Base-by-base conservation (phyloP, 2,797 vertebrate genomes). In the Australoheros facetus region DNA sequence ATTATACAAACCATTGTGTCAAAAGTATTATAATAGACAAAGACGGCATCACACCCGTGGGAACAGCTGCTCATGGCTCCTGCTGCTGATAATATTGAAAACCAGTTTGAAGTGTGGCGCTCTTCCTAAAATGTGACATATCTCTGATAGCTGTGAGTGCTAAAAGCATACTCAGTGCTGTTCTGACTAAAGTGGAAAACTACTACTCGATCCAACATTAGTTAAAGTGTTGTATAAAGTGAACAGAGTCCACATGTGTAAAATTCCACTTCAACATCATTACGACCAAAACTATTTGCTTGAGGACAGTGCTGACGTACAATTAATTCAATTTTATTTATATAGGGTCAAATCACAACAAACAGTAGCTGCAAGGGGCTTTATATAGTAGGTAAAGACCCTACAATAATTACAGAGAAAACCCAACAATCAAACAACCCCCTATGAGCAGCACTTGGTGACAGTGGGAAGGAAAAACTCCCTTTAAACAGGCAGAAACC, bases 21-120 rank as follows among this genome's bases (percentile, higher is more conserved):
- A 88, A 81, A 91, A 87, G 86, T 89, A 89, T 85, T 83, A 82
- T 71, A 88, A 86, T 56, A 79, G 77, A 86, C 82, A 88, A 91
- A 87, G 80, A 78, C 75, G 30, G 37, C 64, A 58, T 89, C 71
- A 51, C 81, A 79, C 85, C 79, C 64, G 34, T 39, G 80, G 77
- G 79, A 84, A 77, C 13, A 45, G 73, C 82, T 84, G 79, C 58
- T 70, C 73, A 6, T 34, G 30, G 75, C 80, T 80, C 77, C 71
- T 51, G 77, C 70, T 72, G 85, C 74, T 87, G 81, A 82, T 82
- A 64, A 85, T 80, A 90, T 71, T 83, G 82, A 85, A 91, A 89
- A 75, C 28, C 81, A 82, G 83, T 89, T 75, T 88, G 82, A 88
- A 91, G 85, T 80, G 76, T 1, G 2, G 73, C 79, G 71, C 86